Evolutionary conservation across 2,113 vertebrate genomes (phyloP).

Genomic region (Neolamprologus sp.): DNA sequence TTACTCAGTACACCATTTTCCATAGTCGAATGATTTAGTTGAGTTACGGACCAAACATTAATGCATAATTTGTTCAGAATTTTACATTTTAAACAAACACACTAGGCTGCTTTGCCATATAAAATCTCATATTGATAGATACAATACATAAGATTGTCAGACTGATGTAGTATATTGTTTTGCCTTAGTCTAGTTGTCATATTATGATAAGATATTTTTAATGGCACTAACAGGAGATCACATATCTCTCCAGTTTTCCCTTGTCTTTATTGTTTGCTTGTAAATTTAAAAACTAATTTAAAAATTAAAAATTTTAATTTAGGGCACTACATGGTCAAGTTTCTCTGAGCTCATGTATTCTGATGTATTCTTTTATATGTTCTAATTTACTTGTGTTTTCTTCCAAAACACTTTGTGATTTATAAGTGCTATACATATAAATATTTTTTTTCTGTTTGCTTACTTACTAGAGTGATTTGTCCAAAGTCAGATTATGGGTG

Average conservation of each 20-base stretch:
- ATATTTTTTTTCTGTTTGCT: too few relatives aligned
- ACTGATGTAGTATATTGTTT: background rate
- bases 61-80: background rate
- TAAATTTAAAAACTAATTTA: background rate
- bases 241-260: background rate
- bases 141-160: background rate
- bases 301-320: accelerated
- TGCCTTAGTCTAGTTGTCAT: background rate
- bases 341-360: background rate
- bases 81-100: background rate
- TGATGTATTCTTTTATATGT: background rate
- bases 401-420: too few relatives aligned
- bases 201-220: background rate
- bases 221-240: background rate
- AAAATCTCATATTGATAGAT: background rate
- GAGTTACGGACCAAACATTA: accelerated
- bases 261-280: background rate
- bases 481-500: background rate
- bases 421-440: too few relatives aligned
- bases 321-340: background rate
- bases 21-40: accelerated
- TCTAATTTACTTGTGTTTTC: background rate
- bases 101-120: background rate
- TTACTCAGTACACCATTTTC: background rate
- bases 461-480: background rate